phyloP scores from a whole-genome alignment of 2,888 invertebrate genomes.

The Drosophila mayaguana region DNA sequence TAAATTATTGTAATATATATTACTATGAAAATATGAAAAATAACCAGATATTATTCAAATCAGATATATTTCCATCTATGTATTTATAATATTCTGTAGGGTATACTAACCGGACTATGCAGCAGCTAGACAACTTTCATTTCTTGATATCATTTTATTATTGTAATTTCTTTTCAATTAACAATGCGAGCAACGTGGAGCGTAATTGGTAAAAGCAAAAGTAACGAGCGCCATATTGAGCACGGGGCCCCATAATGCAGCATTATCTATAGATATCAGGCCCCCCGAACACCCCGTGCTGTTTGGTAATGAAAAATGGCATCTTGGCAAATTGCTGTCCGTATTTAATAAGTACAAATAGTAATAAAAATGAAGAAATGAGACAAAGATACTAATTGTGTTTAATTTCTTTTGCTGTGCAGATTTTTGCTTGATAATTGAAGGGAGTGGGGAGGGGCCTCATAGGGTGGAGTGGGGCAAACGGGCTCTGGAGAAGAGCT shows the following conservation, averaged over 20 bases:
- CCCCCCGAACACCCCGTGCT: neutral
- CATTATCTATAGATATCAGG: constrained; percentile 26
- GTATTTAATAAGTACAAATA: constrained; percentile 58
- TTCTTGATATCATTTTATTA: constrained; percentile 45
- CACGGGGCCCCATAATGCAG: constrained; percentile 23
- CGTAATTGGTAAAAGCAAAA: constrained; percentile 68
- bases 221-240: constrained; percentile 38
- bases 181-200: constrained; percentile 49
- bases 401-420: constrained; percentile 64
- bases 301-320: constrained; percentile 20
- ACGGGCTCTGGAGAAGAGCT: constrained; percentile 8
- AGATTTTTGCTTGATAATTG: constrained; percentile 28
- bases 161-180: constrained; percentile 78
- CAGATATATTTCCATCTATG: neutral
- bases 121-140: constrained; percentile 38
- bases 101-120: constrained; percentile 1
- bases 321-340: constrained; percentile 40
- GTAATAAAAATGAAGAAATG: constrained; percentile 49
- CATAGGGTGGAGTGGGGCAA: neutral
- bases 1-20: too few species aligned
- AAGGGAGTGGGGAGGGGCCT: neutral
- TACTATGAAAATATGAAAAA: too few species aligned
- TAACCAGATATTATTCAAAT: neutral
- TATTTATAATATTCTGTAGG: neutral
- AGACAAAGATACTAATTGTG: constrained; percentile 57